Conservation (phyloP, 2,113 vertebrate genomes). For the Rhinopomastus cyanomelas region DNA sequence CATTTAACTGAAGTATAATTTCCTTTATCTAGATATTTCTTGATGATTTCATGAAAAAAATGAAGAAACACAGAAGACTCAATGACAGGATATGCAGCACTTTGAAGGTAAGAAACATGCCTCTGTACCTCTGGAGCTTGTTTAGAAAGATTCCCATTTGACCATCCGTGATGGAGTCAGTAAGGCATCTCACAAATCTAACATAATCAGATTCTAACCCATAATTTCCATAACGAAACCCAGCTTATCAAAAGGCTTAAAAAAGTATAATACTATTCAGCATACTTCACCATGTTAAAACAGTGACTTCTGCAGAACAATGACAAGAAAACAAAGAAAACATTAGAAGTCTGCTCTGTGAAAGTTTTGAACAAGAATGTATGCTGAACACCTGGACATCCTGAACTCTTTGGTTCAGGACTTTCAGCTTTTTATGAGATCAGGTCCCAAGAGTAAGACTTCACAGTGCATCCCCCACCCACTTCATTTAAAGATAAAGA, state of each 20-base stretch:
- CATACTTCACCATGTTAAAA: neutral
- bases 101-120: neutral
- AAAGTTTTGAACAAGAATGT: neutral
- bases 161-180: neutral
- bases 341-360: neutral
- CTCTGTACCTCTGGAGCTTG: neutral
- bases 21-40: neutral
- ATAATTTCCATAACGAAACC: neutral
- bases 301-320: neutral
- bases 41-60: neutral
- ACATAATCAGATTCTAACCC: neutral
- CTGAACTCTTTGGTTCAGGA: neutral
- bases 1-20: neutral
- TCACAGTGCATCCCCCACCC: neutral
- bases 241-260: neutral
- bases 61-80: neutral
- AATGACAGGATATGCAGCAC: neutral
- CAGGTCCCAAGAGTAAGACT: neutral
- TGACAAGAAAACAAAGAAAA: neutral
- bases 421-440: neutral
- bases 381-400: neutral
- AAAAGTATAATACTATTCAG: neutral
- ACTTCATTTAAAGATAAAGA: neutral
- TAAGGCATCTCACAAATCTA: neutral
- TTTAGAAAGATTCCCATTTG: neutral